Percentiles rank a stretch among this genome's conserved stretches.
phyloP scores from a whole-genome alignment of 2,113 vertebrate species.

The Caloenas nicobarica region DNA sequence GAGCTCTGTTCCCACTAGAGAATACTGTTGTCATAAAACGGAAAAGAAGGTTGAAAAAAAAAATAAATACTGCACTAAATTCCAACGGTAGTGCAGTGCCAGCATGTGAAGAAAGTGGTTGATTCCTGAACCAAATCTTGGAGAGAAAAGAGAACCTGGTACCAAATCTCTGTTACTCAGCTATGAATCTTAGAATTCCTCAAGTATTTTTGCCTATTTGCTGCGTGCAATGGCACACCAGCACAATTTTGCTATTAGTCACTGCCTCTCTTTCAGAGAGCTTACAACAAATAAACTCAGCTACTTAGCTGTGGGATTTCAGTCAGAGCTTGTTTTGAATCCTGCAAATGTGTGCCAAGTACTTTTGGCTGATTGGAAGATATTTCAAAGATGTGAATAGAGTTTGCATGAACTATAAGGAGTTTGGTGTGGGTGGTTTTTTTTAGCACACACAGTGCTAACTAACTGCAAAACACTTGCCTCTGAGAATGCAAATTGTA shows the following conservation, averaged over 20 bases:
- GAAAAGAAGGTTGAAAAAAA: neutral
- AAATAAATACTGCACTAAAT: neutral
- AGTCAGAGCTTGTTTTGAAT: neutral
- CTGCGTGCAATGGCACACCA: neutral
- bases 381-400: neutral
- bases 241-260: neutral
- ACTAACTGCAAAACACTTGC: neutral
- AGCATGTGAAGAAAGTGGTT: neutral
- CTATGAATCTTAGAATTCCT: neutral
- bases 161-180: neutral
- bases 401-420: neutral
- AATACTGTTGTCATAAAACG: neutral
- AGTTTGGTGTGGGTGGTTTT: neutral
- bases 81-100: neutral
- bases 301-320: neutral
- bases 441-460: neutral
- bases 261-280: neutral
- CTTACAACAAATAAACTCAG: neutral
- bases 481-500: neutral
- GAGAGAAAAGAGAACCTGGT: neutral
- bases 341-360: neutral
- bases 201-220: neutral
- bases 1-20: neutral
- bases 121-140: neutral
- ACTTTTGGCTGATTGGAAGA: neutral